These are phyloP conservation scores for Hippopotamus amphibius DNA, from an alignment of 2,113 vertebrate species.

Conservation along the genomic window DNA sequence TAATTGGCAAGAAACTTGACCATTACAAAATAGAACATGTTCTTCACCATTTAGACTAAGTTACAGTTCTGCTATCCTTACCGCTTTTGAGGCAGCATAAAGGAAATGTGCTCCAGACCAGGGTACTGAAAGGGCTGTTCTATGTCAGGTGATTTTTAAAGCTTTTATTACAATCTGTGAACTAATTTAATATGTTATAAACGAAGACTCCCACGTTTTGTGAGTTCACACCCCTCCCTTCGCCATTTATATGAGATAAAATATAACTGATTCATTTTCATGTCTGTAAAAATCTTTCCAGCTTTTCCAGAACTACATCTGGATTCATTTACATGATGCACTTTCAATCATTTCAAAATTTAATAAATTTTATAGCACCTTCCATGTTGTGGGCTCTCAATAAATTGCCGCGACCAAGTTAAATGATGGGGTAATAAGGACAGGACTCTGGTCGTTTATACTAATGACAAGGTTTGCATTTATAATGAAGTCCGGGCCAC, in stretches of 20 bases:
- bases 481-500: neutral
- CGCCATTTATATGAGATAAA: conserved; percentile 47
- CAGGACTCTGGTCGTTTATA: neutral
- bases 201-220: conserved; percentile 62
- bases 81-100: neutral
- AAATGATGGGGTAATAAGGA: conserved; percentile 63
- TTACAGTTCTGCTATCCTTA: neutral
- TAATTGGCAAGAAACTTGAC: conserved; percentile 34
- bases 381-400: conserved; percentile 22
- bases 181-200: conserved; percentile 74
- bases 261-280: conserved; percentile 51
- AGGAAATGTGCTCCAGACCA: neutral
- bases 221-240: conserved; percentile 34
- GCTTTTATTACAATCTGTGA: conserved; percentile 67
- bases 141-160: conserved; percentile 51
- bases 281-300: conserved; percentile 66
- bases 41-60: neutral
- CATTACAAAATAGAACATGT: neutral
- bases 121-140: neutral
- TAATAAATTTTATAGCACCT: conserved; percentile 68
- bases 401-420: conserved; percentile 59
- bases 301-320: conserved; percentile 66
- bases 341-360: conserved; percentile 76
- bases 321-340: conserved; percentile 64
- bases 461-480: conserved; percentile 64